Evolutionary conservation across 1,140 invertebrate species (phyloP).

Genomic region (Lethrus apterus): DNA sequence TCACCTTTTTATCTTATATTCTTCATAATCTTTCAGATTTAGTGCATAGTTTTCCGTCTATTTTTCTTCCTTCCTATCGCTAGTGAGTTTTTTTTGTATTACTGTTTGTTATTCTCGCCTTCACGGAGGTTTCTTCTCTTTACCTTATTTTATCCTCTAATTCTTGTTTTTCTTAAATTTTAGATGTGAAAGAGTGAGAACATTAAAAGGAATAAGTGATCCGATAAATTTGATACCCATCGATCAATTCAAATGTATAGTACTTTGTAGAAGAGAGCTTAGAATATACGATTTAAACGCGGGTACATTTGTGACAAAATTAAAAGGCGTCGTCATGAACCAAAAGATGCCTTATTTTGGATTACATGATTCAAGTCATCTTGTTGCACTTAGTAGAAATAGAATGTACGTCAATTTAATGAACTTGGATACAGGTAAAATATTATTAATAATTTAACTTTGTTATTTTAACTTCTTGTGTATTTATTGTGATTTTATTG

Average conservation of each 20-base stretch:
- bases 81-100: too few relatives aligned
- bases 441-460: too few relatives aligned
- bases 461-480: too few relatives aligned
- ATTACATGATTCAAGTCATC: constrained; percentile 67
- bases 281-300: constrained; percentile 70
- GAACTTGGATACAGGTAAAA: constrained; percentile 64
- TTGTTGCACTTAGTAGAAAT: constrained; percentile 68
- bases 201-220: constrained; percentile 59
- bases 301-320: constrained; percentile 60
- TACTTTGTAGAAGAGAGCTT: constrained; percentile 62
- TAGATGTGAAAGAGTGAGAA: constrained; percentile 55
- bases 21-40: too few relatives aligned
- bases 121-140: too few relatives aligned
- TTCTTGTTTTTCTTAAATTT: too few relatives aligned
- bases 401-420: constrained; percentile 87
- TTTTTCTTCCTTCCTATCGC: too few relatives aligned
- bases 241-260: constrained; percentile 65
- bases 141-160: too few relatives aligned
- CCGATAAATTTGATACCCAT: constrained; percentile 63
- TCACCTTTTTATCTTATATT: too few relatives aligned
- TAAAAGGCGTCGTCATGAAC: constrained; percentile 86
- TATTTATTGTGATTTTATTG: too few relatives aligned
- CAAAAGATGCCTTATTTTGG: constrained; percentile 87
- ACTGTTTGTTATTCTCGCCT: too few relatives aligned
- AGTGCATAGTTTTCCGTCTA: too few relatives aligned